A percentile compares a stretch with the other conserved stretches of the same genome.
phyloP scores from a whole-genome alignment of 2,113 vertebrate species.

The Todiramphus saurophagus region DNA sequence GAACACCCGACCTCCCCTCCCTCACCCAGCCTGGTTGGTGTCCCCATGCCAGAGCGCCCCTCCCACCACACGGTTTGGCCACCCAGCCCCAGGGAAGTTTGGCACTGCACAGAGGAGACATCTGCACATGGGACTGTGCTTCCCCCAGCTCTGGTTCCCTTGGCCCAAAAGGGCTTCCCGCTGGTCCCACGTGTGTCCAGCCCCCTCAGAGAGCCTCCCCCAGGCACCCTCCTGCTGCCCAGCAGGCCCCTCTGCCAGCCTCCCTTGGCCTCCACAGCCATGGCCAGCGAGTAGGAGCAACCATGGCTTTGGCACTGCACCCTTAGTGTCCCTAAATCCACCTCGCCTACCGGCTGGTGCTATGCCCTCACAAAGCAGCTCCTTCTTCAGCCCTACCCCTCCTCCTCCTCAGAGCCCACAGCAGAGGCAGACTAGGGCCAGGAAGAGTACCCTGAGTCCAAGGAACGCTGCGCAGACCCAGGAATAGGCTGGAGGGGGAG shows the following conservation, averaged over 20 bases:
- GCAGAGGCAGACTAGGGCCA: not conserved
- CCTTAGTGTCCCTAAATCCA: not conserved
- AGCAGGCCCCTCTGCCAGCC: not conserved
- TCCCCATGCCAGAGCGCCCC: not conserved
- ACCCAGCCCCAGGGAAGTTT: rapidly evolving
- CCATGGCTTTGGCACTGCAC: not conserved
- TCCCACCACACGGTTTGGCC: rapidly evolving
- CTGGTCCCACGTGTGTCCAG: not conserved
- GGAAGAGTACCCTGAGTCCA: not conserved
- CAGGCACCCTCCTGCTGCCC: not conserved
- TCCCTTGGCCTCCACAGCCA: not conserved
- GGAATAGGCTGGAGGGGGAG: not conserved
- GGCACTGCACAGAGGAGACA: not conserved
- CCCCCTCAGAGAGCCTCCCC: not conserved
- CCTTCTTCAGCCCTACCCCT: not conserved
- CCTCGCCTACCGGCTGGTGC: not conserved
- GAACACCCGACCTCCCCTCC: not conserved
- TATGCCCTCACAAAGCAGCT: too few relatives aligned
- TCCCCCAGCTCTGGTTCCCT: not conserved
- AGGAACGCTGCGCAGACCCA: not conserved
- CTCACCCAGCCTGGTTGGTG: not conserved
- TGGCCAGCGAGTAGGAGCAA: not conserved
- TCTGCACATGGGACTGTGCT: rapidly evolving
- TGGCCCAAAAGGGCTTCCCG: not conserved
- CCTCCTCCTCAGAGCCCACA: not conserved